Percentiles rank a stretch among this genome's conserved stretches.
phyloP scores from a whole-genome alignment of 2,113 vertebrate species.

The Protomyctophum bolini region DNA sequence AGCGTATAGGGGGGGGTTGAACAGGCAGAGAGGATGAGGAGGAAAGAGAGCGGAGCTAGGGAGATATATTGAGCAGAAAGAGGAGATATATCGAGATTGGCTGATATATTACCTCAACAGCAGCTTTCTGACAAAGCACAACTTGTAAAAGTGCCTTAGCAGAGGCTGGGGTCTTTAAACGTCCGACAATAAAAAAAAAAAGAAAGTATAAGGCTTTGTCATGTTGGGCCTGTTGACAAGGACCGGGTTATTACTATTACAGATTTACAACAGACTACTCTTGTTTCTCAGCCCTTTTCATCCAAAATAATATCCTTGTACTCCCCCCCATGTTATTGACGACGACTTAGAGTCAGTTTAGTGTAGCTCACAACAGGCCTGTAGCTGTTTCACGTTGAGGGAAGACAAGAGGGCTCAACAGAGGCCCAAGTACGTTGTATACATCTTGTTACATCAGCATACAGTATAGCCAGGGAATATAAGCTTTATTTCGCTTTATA shows the following conservation, averaged over 20 bases:
- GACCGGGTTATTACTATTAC: slow-evolving; percentile 1
- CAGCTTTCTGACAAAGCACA: slow-evolving; percentile 39
- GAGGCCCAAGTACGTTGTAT: slow-evolving; percentile 22
- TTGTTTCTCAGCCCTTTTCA: slow-evolving; percentile 3
- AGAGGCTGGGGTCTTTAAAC: slow-evolving; percentile 25
- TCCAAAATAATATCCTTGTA: neutral
- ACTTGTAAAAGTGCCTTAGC: slow-evolving; percentile 47
- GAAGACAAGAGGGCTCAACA: neutral
- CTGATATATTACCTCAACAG: slow-evolving; percentile 43
- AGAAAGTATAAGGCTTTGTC: slow-evolving; percentile 8
- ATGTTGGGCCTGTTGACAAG: slow-evolving; percentile 25
- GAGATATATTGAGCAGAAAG: slow-evolving; percentile 40
- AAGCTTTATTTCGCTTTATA: no score
- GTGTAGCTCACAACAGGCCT: neutral
- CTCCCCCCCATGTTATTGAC: slow-evolving; percentile 1
- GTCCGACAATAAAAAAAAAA: slow-evolving; percentile 36
- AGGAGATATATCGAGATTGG: slow-evolving; percentile 30
- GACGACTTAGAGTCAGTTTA: slow-evolving; percentile 1
- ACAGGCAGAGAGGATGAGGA: neutral
- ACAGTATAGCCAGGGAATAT: no score
- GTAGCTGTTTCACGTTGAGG: neutral
- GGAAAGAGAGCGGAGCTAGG: neutral
- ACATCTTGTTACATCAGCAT: slow-evolving; percentile 4
- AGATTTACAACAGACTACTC: slow-evolving; percentile 13
- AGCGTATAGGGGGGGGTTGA: slow-evolving; percentile 18